Percentiles rank a stretch among this genome's conserved stretches.
Evolutionary conservation across 2,888 invertebrate genomes (phyloP).

Genomic region (Drosophila algonquin): DNA sequence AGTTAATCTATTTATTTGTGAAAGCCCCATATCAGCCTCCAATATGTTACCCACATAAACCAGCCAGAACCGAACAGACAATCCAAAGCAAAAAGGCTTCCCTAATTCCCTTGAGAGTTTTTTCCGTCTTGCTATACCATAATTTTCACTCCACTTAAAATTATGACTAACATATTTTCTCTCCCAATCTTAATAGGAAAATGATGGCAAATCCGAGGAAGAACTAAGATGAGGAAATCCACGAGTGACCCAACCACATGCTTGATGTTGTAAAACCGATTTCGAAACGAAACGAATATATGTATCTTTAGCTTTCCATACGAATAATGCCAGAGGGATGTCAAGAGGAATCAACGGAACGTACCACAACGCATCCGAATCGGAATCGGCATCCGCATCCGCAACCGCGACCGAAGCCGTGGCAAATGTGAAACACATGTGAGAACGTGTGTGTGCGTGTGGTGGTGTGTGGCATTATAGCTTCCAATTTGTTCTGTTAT

Average conservation of each 20-base stretch:
- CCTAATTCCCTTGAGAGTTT: neutral
- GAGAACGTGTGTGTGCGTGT: slow-evolving; percentile 19
- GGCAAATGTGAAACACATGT: slow-evolving; percentile 70
- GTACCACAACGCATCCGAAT: slow-evolving; percentile 6
- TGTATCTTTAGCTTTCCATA: slow-evolving; percentile 39
- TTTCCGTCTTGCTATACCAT: neutral
- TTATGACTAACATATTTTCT: slow-evolving; percentile 12
- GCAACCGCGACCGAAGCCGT: slow-evolving; percentile 24
- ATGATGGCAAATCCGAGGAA: slow-evolving; percentile 43
- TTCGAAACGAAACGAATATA: slow-evolving; percentile 47
- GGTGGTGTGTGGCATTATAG: slow-evolving; percentile 29
- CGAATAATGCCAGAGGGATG: slow-evolving; percentile 32
- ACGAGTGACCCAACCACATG: slow-evolving; percentile 45
- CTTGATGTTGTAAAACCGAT: slow-evolving; percentile 47
- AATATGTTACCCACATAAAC: neutral
- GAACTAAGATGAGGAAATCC: slow-evolving; percentile 64
- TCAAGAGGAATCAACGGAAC: slow-evolving; percentile 33
- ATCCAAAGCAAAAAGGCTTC: neutral
- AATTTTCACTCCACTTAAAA: neutral
- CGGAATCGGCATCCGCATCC: neutral
- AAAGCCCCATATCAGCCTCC: too few species aligned
- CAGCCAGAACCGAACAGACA: neutral
- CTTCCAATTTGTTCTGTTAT: slow-evolving; percentile 50
- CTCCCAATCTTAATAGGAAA: slow-evolving; percentile 48
- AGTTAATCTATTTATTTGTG: too few species aligned